These are phyloP conservation scores for Leucania comma DNA, from an alignment of 2,888 invertebrate species.

Conservation along the genomic window DNA sequence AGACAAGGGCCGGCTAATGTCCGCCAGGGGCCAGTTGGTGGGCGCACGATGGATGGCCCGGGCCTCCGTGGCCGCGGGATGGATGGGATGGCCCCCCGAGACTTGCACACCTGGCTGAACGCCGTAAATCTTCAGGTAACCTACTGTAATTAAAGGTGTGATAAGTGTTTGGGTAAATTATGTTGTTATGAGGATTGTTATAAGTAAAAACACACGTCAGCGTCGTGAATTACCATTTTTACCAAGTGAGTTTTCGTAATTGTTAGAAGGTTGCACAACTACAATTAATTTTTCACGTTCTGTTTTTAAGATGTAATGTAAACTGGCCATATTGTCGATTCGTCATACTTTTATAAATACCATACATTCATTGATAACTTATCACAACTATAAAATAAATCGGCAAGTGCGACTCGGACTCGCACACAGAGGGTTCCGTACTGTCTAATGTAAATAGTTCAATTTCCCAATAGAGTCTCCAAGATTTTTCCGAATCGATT, in stretches of 20 bases:
- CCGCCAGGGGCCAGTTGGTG: slow-evolving; percentile 70
- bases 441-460: too few species aligned
- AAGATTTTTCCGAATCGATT: too few species aligned
- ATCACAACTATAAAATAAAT: too few species aligned
- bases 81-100: slow-evolving; percentile 62
- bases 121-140: slow-evolving; percentile 64
- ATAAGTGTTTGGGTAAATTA: slow-evolving; percentile 27
- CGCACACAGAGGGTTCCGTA: too few species aligned
- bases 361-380: too few species aligned
- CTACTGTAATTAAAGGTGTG: slow-evolving; percentile 56
- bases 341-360: too few species aligned
- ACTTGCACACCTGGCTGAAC: slow-evolving; percentile 63
- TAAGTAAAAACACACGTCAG: background rate
- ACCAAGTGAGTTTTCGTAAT: background rate
- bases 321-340: too few species aligned
- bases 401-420: too few species aligned
- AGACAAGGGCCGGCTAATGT: slow-evolving; percentile 84
- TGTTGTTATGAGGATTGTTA: background rate
- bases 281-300: background rate
- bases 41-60: slow-evolving; percentile 63
- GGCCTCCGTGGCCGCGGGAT: slow-evolving; percentile 54
- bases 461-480: too few species aligned
- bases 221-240: background rate
- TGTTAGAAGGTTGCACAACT: background rate
- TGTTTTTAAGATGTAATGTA: too few species aligned